Evolutionary conservation across 2,113 vertebrate genomes (phyloP).

Genomic region (Dasyprocta punctata): DNA sequence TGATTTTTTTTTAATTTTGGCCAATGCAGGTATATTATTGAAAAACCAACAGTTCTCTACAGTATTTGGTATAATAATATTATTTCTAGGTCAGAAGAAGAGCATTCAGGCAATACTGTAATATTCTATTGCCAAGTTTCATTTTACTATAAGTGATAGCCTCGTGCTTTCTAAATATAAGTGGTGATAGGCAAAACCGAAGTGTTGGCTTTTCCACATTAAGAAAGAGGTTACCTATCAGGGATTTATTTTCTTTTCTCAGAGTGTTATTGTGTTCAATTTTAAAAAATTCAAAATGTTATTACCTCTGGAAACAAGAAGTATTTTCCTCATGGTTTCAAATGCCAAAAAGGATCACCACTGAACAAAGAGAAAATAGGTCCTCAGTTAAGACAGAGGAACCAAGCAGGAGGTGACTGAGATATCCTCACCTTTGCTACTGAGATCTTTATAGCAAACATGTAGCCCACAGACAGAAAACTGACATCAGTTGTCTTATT

Average conservation of each 20-base stretch:
- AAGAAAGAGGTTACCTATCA: background rate
- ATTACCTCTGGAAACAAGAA: background rate
- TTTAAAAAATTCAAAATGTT: background rate
- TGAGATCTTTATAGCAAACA: background rate
- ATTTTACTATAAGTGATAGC: background rate
- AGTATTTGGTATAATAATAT: background rate
- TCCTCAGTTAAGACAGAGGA: background rate
- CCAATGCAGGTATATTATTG: constrained; percentile 16
- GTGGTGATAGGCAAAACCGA: background rate
- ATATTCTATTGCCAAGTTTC: background rate
- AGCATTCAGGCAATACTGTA: background rate
- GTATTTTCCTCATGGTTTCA: background rate
- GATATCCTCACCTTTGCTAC: background rate
- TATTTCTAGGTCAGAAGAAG: constrained; percentile 24
- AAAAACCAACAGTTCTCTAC: background rate
- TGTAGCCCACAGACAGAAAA: background rate
- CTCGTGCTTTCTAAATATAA: background rate
- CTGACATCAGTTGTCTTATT: background rate
- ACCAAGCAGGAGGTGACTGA: no score
- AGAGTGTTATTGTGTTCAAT: background rate
- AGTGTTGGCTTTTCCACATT: background rate
- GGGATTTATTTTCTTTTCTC: background rate
- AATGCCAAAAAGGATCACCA: background rate
- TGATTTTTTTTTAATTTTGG: constrained; percentile 38
- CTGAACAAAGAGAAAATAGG: background rate